A percentile compares a stretch with the other conserved stretches of the same genome.
Evolutionary conservation across 2,888 invertebrate species (phyloP).

Genomic region (Metellina segmentata): DNA sequence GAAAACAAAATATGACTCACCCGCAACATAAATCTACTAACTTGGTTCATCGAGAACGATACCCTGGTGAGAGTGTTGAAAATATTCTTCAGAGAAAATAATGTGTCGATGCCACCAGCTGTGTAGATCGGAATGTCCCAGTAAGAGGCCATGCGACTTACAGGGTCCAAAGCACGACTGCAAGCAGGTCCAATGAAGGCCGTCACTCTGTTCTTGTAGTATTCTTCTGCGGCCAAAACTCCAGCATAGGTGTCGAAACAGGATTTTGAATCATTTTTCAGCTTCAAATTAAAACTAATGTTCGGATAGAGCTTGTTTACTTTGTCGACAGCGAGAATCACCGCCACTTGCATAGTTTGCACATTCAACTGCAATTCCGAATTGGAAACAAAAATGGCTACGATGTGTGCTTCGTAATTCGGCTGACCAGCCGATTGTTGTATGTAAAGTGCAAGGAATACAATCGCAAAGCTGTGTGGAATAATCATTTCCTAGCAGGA

Average conservation of each 20-base stretch:
- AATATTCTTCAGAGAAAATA: constrained; percentile 76
- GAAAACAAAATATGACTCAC: constrained; percentile 23
- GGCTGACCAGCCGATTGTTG: not conserved
- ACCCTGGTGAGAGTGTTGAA: constrained; percentile 77
- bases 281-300: constrained; percentile 76
- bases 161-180: constrained; percentile 90
- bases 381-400: constrained; percentile 69
- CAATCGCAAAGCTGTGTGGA: not conserved
- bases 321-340: constrained; percentile 73
- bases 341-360: constrained; percentile 73
- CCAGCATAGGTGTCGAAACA: constrained; percentile 74
- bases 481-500: not conserved
- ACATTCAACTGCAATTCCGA: constrained; percentile 75
- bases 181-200: constrained; percentile 93
- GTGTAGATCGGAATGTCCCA: constrained; percentile 96
- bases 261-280: constrained; percentile 70
- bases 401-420: constrained; percentile 63
- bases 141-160: constrained; percentile 92
- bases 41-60: constrained; percentile 77
- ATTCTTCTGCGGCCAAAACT: constrained; percentile 77
- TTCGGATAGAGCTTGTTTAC: constrained; percentile 71
- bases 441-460: not conserved
- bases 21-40: constrained; percentile 63
- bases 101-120: constrained; percentile 77
- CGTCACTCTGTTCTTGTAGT: constrained; percentile 76